Evolutionary conservation across 2,113 vertebrate genomes (phyloP).

Genomic region (Lasiurus borealis): DNA sequence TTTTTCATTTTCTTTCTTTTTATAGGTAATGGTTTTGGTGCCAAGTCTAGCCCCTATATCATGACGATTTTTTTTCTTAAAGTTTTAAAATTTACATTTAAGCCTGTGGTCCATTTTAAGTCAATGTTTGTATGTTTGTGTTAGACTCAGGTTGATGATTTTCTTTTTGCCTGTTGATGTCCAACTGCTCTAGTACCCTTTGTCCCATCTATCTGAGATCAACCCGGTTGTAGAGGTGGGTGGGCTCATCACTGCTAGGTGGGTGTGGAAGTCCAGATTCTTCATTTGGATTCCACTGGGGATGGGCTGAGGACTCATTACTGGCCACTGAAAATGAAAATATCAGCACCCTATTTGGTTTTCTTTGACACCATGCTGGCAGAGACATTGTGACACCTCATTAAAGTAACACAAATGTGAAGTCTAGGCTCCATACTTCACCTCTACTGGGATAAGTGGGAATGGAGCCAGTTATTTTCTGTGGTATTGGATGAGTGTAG

Average conservation of each 20-base stretch:
- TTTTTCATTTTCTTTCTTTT: neutral
- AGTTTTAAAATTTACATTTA: conserved; percentile 29
- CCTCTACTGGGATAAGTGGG: neutral
- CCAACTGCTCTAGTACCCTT: neutral
- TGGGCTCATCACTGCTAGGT: neutral
- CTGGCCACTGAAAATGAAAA: neutral
- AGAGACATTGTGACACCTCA: neutral
- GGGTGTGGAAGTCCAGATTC: neutral
- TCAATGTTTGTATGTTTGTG: conserved; percentile 6
- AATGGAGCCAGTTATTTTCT: neutral
- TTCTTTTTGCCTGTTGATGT: neutral
- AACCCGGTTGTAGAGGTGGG: neutral
- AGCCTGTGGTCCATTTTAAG: neutral
- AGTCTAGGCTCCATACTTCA: neutral
- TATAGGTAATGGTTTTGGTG: neutral
- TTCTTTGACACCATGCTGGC: neutral
- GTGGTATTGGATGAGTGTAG: neutral
- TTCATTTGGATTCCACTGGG: neutral
- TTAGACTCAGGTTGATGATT: neutral
- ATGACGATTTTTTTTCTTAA: neutral
- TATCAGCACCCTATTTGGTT: neutral
- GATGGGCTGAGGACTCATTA: neutral
- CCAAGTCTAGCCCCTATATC: neutral
- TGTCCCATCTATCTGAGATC: neutral
- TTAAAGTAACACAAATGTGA: neutral